phyloP scores from a whole-genome alignment of 2,888 invertebrate genomes.

The Drosophila anomalata region DNA sequence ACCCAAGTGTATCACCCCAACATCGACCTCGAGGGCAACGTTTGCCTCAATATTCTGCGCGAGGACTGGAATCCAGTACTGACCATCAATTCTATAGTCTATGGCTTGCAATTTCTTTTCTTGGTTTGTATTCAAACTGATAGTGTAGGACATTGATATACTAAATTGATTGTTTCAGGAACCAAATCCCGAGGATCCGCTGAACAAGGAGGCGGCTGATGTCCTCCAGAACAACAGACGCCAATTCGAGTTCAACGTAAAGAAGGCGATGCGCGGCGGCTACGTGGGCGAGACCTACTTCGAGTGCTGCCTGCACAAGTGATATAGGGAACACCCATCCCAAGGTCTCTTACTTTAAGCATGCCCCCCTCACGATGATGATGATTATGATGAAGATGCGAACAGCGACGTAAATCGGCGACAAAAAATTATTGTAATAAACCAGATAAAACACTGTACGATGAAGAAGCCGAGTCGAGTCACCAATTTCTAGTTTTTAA shows the following conservation, averaged over 20 bases:
- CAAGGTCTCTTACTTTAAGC: constrained; percentile 81
- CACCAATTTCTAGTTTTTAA: constrained; percentile 50
- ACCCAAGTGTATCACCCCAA: constrained; percentile 99
- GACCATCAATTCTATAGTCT: constrained; percentile 98
- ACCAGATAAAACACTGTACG: constrained; percentile 52
- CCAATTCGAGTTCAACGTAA: constrained; percentile 97
- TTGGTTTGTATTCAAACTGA: constrained; percentile 86
- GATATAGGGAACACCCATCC: constrained; percentile 85
- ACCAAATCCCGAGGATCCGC: constrained; percentile 99
- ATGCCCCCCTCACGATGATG: constrained; percentile 59
- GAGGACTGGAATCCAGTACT: constrained; percentile 99
- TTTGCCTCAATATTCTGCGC: constrained; percentile 97
- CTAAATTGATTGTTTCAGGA: constrained; percentile 86
- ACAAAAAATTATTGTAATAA: constrained; percentile 69
- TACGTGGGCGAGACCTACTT: constrained; percentile 97
- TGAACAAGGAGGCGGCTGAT: constrained; percentile 99
- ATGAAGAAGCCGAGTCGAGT: constrained; percentile 48
- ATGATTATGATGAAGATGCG: constrained; percentile 41
- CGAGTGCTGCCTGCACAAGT: constrained; percentile 98
- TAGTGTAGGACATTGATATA: not conserved
- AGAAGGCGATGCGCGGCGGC: constrained; percentile 97
- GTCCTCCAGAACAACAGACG: constrained; percentile 97
- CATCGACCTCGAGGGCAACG: constrained; percentile 98
- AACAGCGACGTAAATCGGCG: constrained; percentile 35
- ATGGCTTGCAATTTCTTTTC: constrained; percentile 98